These are phyloP conservation scores for Theocolax elegans DNA, from an alignment of 1,140 invertebrate species.

Conservation along the genomic window DNA sequence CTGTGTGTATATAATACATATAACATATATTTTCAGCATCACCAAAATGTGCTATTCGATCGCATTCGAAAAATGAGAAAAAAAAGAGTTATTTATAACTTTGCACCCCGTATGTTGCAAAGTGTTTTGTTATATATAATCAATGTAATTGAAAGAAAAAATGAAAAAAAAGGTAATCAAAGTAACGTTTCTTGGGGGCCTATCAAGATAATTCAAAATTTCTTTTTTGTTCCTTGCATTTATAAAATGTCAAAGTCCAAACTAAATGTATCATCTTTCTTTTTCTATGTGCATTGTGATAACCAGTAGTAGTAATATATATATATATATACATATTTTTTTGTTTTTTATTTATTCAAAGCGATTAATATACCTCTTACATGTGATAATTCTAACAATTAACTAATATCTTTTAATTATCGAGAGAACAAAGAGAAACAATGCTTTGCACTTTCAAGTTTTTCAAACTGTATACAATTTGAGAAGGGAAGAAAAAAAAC, in stretches of 20 bases:
- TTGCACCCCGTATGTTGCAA: neutral
- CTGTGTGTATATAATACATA: constrained; percentile 24
- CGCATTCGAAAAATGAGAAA: constrained; percentile 12
- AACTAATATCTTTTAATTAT: neutral
- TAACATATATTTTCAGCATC: constrained; percentile 20
- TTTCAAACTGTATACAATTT: constrained; percentile 21
- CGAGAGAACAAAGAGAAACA: neutral
- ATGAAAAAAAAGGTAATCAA: no score
- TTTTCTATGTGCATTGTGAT: constrained; percentile 26
- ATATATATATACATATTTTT: no score
- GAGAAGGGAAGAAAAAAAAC: no score
- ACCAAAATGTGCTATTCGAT: constrained; percentile 42
- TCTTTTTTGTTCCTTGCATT: no score
- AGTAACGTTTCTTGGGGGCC: no score
- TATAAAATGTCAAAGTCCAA: no score
- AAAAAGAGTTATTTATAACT: neutral
- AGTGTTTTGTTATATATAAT: neutral
- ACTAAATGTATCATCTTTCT: no score
- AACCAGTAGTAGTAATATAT: no score
- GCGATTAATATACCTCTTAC: constrained; percentile 8
- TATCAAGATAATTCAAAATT: no score
- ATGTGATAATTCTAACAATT: constrained; percentile 18
- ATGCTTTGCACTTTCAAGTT: constrained; percentile 4
- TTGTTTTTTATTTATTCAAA: constrained; percentile 18
- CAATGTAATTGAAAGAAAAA: no score